Base-by-base conservation (phyloP, 2,888 invertebrate genomes). In the Eupelmus urozonus region DNA sequence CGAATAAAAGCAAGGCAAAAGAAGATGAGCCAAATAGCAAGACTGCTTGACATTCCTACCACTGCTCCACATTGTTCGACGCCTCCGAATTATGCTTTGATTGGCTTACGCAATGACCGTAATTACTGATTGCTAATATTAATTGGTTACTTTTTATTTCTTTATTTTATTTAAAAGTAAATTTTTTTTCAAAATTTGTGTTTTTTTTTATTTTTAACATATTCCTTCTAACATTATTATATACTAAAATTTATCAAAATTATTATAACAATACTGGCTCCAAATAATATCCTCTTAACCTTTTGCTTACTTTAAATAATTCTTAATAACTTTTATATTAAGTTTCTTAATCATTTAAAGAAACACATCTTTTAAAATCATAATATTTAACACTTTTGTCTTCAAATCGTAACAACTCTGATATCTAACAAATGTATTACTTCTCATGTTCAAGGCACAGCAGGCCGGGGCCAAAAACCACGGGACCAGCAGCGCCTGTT, bases 1-100 rank as follows among this genome's bases (percentile, higher is more conserved):
- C 93, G 97, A 45, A 95, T 96, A 85, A 98, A 97, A 90, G 97
- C 98, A 0, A 94, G 99, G 0, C 98, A 98, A 87, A 96, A 97
- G 90, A 99, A 99, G 90, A 97, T 99, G 95, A 96, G 96, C 86
- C 96, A 97, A 90, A 98, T 99, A 74, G 98, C 97, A 0, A 94
- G 95, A 45, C 91, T 99, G 11, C 91, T 99, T 23, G 98, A 98
- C 88, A 95, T 97, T 82, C 94, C 95, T 0, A 89, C 88, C 1
- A 88, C 84, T 76, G 85, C 88, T 40, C 88, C 90, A 23, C 89
- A 89, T 57, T 88, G 88, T 70, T 85, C 90, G 27, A 89, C 90
- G 2, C 88, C 89, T 18, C 88, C 89, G 4, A 89, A 89, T 81
- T 89, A 87, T 80, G 85, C 87, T 20, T 79, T 86, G 9, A 85